These are phyloP conservation scores for Gerosis bhagava DNA, from an alignment of 2,888 invertebrate genomes.

Conservation along the genomic window DNA sequence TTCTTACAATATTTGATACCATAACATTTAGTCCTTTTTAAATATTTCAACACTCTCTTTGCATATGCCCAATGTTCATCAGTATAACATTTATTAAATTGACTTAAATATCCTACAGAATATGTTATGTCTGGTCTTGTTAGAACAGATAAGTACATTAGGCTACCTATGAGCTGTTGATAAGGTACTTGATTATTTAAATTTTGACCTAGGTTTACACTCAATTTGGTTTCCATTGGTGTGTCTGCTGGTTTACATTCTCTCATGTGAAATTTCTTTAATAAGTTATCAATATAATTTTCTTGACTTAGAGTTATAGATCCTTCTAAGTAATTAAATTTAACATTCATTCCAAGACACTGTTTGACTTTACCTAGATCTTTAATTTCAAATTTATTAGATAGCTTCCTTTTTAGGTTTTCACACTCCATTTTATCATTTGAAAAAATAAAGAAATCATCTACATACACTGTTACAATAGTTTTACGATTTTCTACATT, in stretches of 20 bases:
- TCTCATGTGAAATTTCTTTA: constrained; percentile 29
- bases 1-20: constrained; percentile 28
- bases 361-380: constrained; percentile 30
- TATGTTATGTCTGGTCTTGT: constrained; percentile 33
- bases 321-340: constrained; percentile 3
- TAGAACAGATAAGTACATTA: constrained; percentile 25
- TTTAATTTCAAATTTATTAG: constrained; percentile 32
- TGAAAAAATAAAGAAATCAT: constrained; percentile 30
- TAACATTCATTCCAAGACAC: constrained; percentile 28
- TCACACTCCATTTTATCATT: constrained; percentile 12
- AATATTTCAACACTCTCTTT: constrained; percentile 32
- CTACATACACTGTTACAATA: constrained; percentile 29
- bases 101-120: constrained; percentile 28
- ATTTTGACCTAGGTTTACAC: too few species aligned
- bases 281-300: constrained; percentile 26
- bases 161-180: constrained; percentile 27
- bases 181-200: constrained; percentile 16
- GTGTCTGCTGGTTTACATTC: constrained; percentile 21
- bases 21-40: constrained; percentile 27
- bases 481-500: constrained; percentile 14
- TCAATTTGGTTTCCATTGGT: constrained; percentile 29
- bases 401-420: neutral
- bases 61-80: constrained; percentile 27
- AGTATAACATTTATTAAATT: constrained; percentile 30
- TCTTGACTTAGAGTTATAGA: constrained; percentile 23